Conservation (phyloP, 2,888 invertebrate genomes). For the Miltochrista miniata region DNA sequence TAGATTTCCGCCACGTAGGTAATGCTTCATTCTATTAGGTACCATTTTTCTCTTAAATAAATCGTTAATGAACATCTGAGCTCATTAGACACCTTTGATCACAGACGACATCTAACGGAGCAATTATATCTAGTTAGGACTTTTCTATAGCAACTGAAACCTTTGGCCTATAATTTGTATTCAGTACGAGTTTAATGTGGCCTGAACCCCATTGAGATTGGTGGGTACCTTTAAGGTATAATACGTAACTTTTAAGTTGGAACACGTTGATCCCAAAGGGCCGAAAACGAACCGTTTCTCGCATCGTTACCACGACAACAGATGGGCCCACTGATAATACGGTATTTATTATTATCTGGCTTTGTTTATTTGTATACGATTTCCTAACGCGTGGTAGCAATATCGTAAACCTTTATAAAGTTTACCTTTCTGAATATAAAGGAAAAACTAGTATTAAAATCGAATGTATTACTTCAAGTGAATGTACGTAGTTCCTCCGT, state of each 20-base stretch:
- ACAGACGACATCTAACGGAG: no score
- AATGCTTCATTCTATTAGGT: no score
- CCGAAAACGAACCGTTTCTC: conserved; percentile 16
- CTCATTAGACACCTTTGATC: no score
- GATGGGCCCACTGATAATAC: conserved; percentile 19
- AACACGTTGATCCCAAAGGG: conserved; percentile 14
- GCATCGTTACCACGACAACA: conserved; percentile 10
- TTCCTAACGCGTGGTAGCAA: conserved; percentile 5
- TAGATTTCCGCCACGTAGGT: no score
- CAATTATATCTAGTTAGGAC: no score
- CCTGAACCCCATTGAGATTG: conserved; percentile 5
- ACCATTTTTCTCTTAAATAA: no score
- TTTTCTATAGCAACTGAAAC: no score
- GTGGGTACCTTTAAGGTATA: not conserved
- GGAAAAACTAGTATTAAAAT: not conserved
- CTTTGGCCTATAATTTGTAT: conserved; percentile 8
- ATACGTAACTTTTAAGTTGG: conserved; percentile 15
- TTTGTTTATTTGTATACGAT: not conserved
- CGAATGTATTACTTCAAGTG: no score
- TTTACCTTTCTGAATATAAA: not conserved
- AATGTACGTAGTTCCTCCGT: no score
- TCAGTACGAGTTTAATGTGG: conserved; percentile 6
- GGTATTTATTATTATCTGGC: conserved; percentile 14
- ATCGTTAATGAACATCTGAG: no score
- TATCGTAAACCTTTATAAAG: conserved; percentile 3